phyloP scores from a whole-genome alignment of 2,888 invertebrate genomes.

The Platynereis dumerilii region DNA sequence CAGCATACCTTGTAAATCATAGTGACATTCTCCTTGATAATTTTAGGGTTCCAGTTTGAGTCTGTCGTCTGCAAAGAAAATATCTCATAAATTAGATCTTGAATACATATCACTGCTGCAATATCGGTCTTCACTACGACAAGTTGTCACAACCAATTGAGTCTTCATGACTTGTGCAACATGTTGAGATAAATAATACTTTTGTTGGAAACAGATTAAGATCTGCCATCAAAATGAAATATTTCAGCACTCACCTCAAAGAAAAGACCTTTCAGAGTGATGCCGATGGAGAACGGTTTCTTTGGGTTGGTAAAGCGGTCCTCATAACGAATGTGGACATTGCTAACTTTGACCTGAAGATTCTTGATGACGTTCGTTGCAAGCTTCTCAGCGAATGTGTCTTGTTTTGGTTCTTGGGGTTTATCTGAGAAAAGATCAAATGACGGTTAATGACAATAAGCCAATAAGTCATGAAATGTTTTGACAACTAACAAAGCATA shows the following conservation, averaged over 20 bases:
- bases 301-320: conserved; percentile 66
- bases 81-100: too few relatives aligned
- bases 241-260: conserved; percentile 77
- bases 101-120: too few relatives aligned
- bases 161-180: not conserved
- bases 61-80: conserved; percentile 78
- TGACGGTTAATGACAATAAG: too few relatives aligned
- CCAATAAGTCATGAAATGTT: too few relatives aligned
- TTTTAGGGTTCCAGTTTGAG: conserved; percentile 78
- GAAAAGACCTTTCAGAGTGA: conserved; percentile 83
- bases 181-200: not conserved
- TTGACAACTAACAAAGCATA: too few relatives aligned
- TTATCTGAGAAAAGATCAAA: conserved; percentile 46
- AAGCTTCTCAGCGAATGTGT: conserved; percentile 68
- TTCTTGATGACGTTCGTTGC: conserved; percentile 69
- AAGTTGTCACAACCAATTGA: too few relatives aligned
- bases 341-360: conserved; percentile 66
- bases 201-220: too few relatives aligned
- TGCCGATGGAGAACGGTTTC: conserved; percentile 72
- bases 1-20: conserved; percentile 74
- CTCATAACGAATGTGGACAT: conserved; percentile 69
- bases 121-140: too few relatives aligned
- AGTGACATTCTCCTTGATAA: conserved; percentile 78
- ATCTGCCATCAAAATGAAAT: not conserved
- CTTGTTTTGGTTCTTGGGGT: conserved; percentile 60